Base-by-base conservation (phyloP, 2,113 vertebrate species). In the Tinamus guttatus region DNA sequence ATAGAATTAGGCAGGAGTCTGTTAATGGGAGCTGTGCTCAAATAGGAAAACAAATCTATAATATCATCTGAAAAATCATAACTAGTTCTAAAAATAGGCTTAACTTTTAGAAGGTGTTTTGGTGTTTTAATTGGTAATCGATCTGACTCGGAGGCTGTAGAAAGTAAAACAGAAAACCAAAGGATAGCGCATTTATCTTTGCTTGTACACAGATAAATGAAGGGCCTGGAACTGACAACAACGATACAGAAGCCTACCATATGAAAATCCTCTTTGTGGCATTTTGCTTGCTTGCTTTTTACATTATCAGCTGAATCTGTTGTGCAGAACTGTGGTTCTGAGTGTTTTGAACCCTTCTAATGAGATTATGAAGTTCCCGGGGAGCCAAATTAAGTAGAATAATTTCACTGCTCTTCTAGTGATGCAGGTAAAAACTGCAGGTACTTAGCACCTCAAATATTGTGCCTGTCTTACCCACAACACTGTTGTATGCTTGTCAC, bases 161-260 rank as follows among this genome's bases (percentile, higher is more conserved):
- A 80, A 24, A 38, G 8, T 41, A 32, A 56, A 60, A 64, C 32
- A 60, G 14, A 71, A 79, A 82, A 38, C 2, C 41, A 82, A 27
- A 1, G 3, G 5, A n/a, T 40, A 75, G 4, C 0, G 1, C 11
- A 17, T 2, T 0, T 54, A 67, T 79, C 56, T 78, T 38, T 40
- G 76, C 9, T 12, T 40, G 58, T n/a, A 63, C 9, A 7, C 6
- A 45, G 25, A 71, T 12, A 41, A 93, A 59, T 13, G 3, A 52
- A 74, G 24, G 30, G 22, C 11, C 36, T 75, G 27, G 58, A 79
- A 38, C 3, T 36, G 27, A 24, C 32, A 21, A 64, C 45, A 38
- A 41, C 34, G 15, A 11, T 85, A 54, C 2, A 18, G 1, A 3
- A 4, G 24, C 36, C 68, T 82, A 3, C 5, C 21, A 32, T 7